These are phyloP conservation scores for Vanessa cardui DNA, from an alignment of 2,888 invertebrate genomes.

Conservation along the genomic window DNA sequence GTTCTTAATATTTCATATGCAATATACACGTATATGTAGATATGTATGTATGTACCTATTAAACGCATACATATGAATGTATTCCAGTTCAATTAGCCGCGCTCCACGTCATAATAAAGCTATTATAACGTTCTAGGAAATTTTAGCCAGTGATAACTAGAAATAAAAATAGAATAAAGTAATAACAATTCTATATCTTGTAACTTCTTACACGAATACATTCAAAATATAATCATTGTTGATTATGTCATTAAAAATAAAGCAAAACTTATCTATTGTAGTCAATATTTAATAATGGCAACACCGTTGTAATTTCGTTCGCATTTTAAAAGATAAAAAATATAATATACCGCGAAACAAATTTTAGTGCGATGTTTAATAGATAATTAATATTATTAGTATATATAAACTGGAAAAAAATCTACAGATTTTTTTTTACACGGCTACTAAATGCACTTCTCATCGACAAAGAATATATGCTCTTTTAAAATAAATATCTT, in stretches of 20 bases:
- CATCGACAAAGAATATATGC: not conserved
- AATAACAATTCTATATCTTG: constrained; percentile 6
- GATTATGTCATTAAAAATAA: no score
- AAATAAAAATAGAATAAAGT: constrained; percentile 29
- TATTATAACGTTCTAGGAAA: constrained; percentile 40
- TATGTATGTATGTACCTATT: not conserved
- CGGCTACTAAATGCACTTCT: no score
- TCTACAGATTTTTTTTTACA: no score
- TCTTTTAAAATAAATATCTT: not conserved
- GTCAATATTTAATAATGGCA: no score
- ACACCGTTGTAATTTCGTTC: no score
- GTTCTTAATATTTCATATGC: constrained; percentile 1
- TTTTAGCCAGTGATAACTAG: constrained; percentile 30
- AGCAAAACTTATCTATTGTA: no score
- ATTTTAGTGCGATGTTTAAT: no score
- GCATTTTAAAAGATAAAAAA: no score
- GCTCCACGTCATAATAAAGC: constrained; percentile 38
- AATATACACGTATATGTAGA: not conserved
- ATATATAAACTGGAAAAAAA: no score
- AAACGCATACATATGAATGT: constrained; percentile 15
- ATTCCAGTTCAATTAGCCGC: constrained; percentile 36
- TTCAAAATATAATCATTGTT: not conserved
- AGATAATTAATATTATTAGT: no score
- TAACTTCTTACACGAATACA: not conserved
- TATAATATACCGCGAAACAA: no score